These are phyloP conservation scores for Hydractinia echinata DNA, from an alignment of 30 jellyfish, hydroid and myxozoan genomes.

Conservation along the genomic window DNA sequence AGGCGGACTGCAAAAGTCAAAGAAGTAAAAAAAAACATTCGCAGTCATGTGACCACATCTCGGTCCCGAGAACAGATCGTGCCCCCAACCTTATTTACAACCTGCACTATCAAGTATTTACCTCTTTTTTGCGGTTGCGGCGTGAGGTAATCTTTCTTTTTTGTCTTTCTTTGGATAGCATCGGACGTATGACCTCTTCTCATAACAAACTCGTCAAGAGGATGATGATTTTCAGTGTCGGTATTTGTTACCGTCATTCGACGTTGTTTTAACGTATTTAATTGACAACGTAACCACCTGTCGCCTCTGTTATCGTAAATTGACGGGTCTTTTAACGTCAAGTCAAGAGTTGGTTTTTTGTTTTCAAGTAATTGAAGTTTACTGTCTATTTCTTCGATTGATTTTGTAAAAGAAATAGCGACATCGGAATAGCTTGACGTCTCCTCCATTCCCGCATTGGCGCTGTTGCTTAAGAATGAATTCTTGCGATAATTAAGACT, in stretches of 20 bases:
- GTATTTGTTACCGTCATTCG: not conserved
- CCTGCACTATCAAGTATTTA: no score
- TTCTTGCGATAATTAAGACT: not conserved
- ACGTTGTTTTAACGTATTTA: constrained; percentile 51
- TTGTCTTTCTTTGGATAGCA: not conserved
- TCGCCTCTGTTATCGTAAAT: constrained; percentile 68
- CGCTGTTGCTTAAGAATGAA: constrained; percentile 6
- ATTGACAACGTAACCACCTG: constrained; percentile 74
- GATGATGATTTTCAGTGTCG: not conserved
- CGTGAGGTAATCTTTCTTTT: not conserved
- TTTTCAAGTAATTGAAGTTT: constrained; percentile 22
- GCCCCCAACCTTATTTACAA: no score
- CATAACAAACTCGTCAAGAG: not conserved
- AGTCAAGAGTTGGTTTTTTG: constrained; percentile 35
- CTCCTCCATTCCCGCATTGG: not conserved
- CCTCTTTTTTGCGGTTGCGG: no score
- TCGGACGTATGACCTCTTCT: constrained; percentile 11
- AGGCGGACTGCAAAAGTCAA: no score
- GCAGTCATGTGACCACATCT: not conserved
- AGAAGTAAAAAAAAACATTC: not conserved
- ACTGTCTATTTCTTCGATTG: constrained; percentile 37
- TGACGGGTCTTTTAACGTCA: constrained; percentile 40
- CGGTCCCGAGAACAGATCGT: not conserved
- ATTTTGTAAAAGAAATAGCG: constrained; percentile 12
- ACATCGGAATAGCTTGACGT: constrained; percentile 4